phyloP scores from a whole-genome alignment of 2,797 vertebrate genomes.

The Sebastes kiyomatsui region DNA sequence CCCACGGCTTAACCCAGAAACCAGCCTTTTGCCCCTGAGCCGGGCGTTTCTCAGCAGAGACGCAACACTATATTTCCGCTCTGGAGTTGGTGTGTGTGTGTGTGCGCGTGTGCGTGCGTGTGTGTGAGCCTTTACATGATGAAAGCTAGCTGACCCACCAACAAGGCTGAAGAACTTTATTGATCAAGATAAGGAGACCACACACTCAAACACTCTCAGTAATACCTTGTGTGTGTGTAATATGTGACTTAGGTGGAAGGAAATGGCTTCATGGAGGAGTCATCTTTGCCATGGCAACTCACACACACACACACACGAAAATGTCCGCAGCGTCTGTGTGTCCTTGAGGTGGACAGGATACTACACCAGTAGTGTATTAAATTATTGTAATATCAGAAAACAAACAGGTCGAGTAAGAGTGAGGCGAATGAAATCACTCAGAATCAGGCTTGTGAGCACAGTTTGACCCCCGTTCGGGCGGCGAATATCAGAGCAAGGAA shows the following conservation, averaged over 20 bases:
- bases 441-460: neutral
- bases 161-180: constrained; percentile 38
- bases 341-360: neutral
- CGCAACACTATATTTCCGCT: constrained; percentile 48
- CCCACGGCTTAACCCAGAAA: constrained; percentile 56
- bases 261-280: constrained; percentile 21
- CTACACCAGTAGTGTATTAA: neutral
- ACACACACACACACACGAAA: neutral
- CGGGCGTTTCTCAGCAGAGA: constrained; percentile 48
- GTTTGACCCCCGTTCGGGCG: neutral
- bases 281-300: neutral
- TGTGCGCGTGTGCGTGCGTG: neutral
- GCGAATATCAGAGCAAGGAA: constrained; percentile 35
- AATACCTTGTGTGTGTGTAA: neutral
- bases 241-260: constrained; percentile 22
- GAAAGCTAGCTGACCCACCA: constrained; percentile 57
- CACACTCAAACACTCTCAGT: constrained; percentile 24
- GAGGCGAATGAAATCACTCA: neutral
- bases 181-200: constrained; percentile 45
- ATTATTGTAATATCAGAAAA: neutral
- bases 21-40: constrained; percentile 31
- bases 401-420: neutral
- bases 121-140: constrained; percentile 29
- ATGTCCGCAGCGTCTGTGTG: neutral
- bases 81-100: neutral